phyloP scores from a whole-genome alignment of 2,888 invertebrate genomes.

The Apotomis betuletana region DNA sequence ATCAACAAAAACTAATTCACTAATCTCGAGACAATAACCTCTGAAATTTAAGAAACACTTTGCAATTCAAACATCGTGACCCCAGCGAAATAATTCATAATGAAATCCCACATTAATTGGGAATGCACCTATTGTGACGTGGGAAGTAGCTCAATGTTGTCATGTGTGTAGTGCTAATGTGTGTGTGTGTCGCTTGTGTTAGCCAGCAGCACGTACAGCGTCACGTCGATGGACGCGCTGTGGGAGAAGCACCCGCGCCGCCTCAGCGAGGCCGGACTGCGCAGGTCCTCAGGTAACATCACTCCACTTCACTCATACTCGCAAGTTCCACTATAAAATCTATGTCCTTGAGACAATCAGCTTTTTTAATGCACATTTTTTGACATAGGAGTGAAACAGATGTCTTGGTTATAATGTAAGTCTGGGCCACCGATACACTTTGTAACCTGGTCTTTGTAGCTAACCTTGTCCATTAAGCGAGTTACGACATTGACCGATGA shows the following conservation, averaged over 20 bases:
- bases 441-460: no score
- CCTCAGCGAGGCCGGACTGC: constrained; percentile 89
- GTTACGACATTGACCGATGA: no score
- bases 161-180: constrained; percentile 74
- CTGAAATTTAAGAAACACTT: constrained; percentile 30
- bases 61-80: constrained; percentile 34
- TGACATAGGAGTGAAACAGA: not conserved
- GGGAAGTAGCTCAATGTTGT: constrained; percentile 48
- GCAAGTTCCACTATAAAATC: constrained; percentile 45
- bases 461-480: no score
- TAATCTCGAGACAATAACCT: constrained; percentile 30
- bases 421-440: no score
- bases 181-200: constrained; percentile 78
- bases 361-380: not conserved
- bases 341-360: constrained; percentile 36
- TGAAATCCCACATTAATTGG: constrained; percentile 35
- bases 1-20: constrained; percentile 38
- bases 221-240: constrained; percentile 87
- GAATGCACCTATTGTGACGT: constrained; percentile 39
- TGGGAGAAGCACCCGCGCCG: constrained; percentile 89
- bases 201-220: constrained; percentile 84
- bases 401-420: not conserved
- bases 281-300: constrained; percentile 88
- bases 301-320: constrained; percentile 44
- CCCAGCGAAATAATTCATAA: constrained; percentile 3